Evolutionary conservation across 2,113 vertebrate species (phyloP).

Genomic region (Sinocyclocheilus grahami): DNA sequence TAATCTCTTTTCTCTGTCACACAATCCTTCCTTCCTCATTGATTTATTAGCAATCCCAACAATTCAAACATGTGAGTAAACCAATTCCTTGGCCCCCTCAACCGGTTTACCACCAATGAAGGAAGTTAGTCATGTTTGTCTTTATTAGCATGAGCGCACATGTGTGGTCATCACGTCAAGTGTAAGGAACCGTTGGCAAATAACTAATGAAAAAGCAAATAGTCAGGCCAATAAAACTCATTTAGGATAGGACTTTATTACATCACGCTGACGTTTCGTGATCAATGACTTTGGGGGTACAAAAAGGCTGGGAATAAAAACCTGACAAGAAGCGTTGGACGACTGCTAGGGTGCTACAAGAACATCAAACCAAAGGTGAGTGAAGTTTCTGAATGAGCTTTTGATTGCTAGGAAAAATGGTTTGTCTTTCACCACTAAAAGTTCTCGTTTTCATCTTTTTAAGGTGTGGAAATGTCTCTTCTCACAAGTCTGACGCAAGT

Average conservation of each 20-base stretch:
- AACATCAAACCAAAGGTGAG: conserved; percentile 23
- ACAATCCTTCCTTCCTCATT: conserved; percentile 38
- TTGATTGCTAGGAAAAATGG: not conserved
- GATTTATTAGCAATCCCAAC: conserved; percentile 54
- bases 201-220: conserved; percentile 65
- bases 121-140: conserved; percentile 67
- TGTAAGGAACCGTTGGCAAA: conserved; percentile 41
- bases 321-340: not conserved
- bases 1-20: not conserved
- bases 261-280: conserved; percentile 1
- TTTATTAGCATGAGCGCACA: conserved; percentile 61
- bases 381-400: not conserved
- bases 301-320: conserved; percentile 38
- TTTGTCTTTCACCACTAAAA: not conserved
- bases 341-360: not conserved
- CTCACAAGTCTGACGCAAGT: conserved; percentile 60
- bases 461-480: conserved; percentile 64
- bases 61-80: conserved; percentile 34
- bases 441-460: conserved; percentile 27
- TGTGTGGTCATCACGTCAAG: not conserved
- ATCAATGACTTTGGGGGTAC: conserved; percentile 55
- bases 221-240: conserved; percentile 64
- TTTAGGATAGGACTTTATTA: conserved; percentile 44
- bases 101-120: conserved; percentile 54
- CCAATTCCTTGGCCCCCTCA: conserved; percentile 28